phyloP scores from a whole-genome alignment of 2,888 invertebrate species.

The Heliconius ethilla region DNA sequence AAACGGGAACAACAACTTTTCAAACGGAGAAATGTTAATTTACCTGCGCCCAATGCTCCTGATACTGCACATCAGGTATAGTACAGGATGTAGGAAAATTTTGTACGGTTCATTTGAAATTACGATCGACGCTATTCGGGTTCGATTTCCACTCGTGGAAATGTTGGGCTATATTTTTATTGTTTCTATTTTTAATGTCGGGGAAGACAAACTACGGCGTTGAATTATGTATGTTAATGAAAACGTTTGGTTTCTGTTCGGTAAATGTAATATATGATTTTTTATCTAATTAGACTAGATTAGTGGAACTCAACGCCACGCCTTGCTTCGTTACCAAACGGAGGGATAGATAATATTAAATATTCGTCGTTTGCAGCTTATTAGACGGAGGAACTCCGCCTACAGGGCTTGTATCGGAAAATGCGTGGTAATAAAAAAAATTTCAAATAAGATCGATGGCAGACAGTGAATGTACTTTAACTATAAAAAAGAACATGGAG shows the following conservation, averaged over 20 bases:
- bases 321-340: no score
- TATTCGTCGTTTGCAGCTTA: background rate
- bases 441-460: background rate
- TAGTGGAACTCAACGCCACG: no score
- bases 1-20: constrained; percentile 97
- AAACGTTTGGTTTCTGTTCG: background rate
- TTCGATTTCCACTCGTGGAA: background rate
- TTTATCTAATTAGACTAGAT: no score
- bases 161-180: background rate
- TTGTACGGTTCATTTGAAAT: no score
- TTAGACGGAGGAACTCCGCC: background rate
- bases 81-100: constrained; percentile 34
- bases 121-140: background rate
- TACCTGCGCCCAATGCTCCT: constrained; percentile 67
- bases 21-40: constrained; percentile 92
- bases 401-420: background rate
- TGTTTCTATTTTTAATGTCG: background rate
- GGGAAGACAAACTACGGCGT: background rate
- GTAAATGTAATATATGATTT: no score
- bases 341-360: background rate
- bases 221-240: background rate
- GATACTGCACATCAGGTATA: constrained; percentile 68
- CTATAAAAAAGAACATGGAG: background rate
- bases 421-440: background rate
- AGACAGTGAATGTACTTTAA: background rate